Conservation (phyloP, 2,888 invertebrate species). For the Amblyteles armatorius region DNA sequence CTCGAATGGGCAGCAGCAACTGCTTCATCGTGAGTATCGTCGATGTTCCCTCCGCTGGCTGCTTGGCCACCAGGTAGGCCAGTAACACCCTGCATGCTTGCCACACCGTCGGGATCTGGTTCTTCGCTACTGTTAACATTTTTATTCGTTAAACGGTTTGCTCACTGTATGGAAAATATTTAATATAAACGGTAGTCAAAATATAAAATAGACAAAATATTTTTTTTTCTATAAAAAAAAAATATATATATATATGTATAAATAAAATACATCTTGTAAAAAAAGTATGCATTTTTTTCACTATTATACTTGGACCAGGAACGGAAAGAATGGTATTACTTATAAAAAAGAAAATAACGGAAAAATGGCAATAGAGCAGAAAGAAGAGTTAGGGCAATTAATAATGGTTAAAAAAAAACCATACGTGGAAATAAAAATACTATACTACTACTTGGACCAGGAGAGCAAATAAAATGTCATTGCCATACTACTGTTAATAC, state of each 20-base stretch:
- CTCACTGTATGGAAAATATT: neutral
- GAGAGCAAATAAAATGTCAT: too few species aligned
- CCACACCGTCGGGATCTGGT: constrained; percentile 88
- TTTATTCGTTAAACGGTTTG: constrained; percentile 5
- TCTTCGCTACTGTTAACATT: constrained; percentile 87
- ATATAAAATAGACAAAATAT: too few species aligned
- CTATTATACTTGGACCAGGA: neutral
- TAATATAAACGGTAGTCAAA: neutral
- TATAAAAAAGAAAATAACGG: too few species aligned
- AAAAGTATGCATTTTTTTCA: neutral
- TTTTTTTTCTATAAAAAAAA: too few species aligned
- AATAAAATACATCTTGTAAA: neutral
- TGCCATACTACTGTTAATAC: too few species aligned
- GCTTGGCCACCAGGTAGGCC: constrained; percentile 87
- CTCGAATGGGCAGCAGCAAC: constrained; percentile 88
- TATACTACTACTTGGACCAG: too few species aligned
- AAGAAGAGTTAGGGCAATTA: too few species aligned
- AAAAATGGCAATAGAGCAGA: too few species aligned
- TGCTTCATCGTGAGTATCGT: constrained; percentile 85
- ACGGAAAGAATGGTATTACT: too few species aligned
- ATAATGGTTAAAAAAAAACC: too few species aligned
- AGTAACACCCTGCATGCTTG: constrained; percentile 90
- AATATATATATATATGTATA: neutral
- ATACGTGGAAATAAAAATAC: too few species aligned
- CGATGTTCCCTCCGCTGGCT: constrained; percentile 81